phyloP scores from a whole-genome alignment of 2,888 invertebrate species.

The Lithophane ornitopus region DNA sequence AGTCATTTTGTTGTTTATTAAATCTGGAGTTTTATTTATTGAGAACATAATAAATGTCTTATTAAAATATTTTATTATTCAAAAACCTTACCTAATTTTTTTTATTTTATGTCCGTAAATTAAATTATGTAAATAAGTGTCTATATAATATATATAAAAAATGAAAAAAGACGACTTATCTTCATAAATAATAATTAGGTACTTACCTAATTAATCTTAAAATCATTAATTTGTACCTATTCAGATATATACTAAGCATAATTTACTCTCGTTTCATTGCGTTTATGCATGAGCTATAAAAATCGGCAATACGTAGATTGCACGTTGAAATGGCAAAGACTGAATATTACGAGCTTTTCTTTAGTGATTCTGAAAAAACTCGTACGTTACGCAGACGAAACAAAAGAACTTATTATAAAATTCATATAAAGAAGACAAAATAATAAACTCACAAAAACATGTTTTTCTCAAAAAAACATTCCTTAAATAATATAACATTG shows the following conservation, averaged over 20 bases:
- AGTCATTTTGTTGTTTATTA: neutral
- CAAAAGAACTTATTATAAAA: neutral
- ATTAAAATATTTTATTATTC: too few relatives aligned
- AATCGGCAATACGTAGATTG: too few relatives aligned
- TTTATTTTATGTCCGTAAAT: too few relatives aligned
- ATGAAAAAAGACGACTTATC: too few relatives aligned
- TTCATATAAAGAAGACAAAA: neutral
- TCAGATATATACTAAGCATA: neutral
- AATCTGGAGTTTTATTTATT: neutral
- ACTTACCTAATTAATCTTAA: neutral
- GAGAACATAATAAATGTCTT: too few relatives aligned
- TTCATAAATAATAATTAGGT: too few relatives aligned
- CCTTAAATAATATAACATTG: slow-evolving; percentile 5
- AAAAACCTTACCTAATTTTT: too few relatives aligned
- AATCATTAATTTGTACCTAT: neutral
- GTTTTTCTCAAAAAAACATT: neutral
- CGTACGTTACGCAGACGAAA: neutral
- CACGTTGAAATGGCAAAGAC: neutral
- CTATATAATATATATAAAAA: too few relatives aligned
- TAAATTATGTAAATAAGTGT: too few relatives aligned
- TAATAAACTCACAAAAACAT: neutral
- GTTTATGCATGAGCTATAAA: neutral
- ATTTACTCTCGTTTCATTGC: neutral
- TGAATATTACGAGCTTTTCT: neutral
- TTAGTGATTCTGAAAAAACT: neutral